Evolutionary conservation across 2,113 vertebrate genomes (phyloP).

Genomic region (Hypocryptadius cinnamomeus): DNA sequence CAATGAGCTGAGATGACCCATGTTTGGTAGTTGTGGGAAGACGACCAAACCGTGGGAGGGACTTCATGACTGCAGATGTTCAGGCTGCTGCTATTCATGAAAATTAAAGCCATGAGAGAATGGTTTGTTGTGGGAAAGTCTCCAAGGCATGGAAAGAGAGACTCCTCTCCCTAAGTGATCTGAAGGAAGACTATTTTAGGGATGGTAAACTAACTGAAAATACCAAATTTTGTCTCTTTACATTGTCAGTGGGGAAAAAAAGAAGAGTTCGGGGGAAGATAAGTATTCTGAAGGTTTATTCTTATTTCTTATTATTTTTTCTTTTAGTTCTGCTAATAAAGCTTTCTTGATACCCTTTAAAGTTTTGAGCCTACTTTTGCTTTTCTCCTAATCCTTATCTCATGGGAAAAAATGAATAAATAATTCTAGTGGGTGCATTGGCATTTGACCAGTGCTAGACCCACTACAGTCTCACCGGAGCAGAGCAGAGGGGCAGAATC

Average conservation of each 20-base stretch:
- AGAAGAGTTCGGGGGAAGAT: background rate
- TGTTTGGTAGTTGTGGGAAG: background rate
- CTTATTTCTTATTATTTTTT: background rate
- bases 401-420: too few relatives aligned
- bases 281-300: background rate
- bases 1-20: background rate
- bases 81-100: accelerated
- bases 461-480: too few relatives aligned
- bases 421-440: background rate
- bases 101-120: background rate
- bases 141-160: background rate
- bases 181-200: background rate
- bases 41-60: accelerated
- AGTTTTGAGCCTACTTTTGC: too few relatives aligned
- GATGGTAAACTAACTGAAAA: background rate
- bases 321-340: background rate
- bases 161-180: background rate
- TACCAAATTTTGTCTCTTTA: background rate
- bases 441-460: background rate
- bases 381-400: too few relatives aligned
- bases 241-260: background rate
- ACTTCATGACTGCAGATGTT: background rate
- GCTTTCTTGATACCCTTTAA: background rate
- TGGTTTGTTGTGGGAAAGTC: background rate
- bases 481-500: background rate